phyloP scores from a whole-genome alignment of 2,888 invertebrate genomes.

The Melipona bicolor region DNA sequence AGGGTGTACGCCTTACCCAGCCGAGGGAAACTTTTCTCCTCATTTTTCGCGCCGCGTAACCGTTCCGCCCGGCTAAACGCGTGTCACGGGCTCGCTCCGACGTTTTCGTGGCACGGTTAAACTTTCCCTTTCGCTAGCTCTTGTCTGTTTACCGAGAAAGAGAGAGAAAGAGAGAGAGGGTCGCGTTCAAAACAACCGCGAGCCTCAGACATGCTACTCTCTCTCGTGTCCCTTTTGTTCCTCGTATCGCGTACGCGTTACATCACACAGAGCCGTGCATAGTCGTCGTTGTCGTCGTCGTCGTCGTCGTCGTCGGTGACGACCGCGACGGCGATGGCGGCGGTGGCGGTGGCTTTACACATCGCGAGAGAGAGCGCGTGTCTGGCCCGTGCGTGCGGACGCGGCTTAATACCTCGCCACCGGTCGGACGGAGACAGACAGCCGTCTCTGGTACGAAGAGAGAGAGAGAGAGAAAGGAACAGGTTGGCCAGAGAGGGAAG shows the following conservation, averaged over 20 bases:
- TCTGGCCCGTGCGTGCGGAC: conserved; percentile 62
- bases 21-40: conserved; percentile 40
- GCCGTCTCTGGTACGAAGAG: background rate
- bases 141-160: conserved; percentile 4
- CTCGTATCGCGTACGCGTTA: conserved; percentile 12
- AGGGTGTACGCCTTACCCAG: background rate
- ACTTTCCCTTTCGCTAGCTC: conserved; percentile 56
- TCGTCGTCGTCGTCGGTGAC: background rate
- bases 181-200: conserved; percentile 40
- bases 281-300: background rate
- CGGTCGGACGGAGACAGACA: background rate
- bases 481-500: conserved; percentile 12
- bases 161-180: background rate
- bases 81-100: background rate
- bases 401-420: conserved; percentile 63
- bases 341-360: conserved; percentile 58
- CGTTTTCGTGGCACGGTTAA: conserved; percentile 43
- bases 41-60: conserved; percentile 1
- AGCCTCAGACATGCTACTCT: background rate
- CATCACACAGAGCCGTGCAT: background rate
- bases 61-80: conserved; percentile 13
- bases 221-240: conserved; percentile 42
- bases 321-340: conserved; percentile 23
- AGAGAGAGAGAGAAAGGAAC: conserved; percentile 9
- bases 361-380: conserved; percentile 41